Percentiles rank a stretch among this genome's conserved stretches.
phyloP scores from a whole-genome alignment of 2,113 vertebrate species.

The Podarcis raffonei region DNA sequence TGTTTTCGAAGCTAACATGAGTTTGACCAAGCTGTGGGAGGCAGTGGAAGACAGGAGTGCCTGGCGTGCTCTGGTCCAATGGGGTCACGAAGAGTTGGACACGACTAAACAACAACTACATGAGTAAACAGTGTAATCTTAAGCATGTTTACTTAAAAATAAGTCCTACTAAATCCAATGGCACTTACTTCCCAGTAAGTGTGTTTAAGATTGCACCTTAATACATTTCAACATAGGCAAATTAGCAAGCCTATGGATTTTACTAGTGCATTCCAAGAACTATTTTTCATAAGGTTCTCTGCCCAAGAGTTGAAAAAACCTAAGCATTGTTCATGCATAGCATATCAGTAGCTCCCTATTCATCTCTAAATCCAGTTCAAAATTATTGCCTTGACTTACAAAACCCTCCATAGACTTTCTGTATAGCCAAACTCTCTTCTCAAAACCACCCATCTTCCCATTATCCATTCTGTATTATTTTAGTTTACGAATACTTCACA shows the following conservation, averaged over 20 bases:
- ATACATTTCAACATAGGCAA: not conserved
- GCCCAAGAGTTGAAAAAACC: not conserved
- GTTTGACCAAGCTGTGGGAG: too few species aligned
- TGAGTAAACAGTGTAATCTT: not conserved
- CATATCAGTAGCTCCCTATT: not conserved
- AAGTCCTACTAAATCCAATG: too few species aligned
- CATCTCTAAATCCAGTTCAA: not conserved
- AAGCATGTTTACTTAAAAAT: not conserved
- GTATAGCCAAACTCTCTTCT: not conserved
- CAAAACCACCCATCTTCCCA: not conserved
- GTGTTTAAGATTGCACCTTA: not conserved
- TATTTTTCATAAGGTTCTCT: not conserved
- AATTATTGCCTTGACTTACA: not conserved
- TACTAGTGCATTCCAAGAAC: not conserved
- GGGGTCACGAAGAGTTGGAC: too few species aligned
- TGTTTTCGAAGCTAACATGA: too few species aligned
- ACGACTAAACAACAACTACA: not conserved
- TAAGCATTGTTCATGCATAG: not conserved
- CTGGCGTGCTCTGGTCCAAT: too few species aligned
- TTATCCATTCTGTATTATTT: not conserved
- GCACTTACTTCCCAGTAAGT: not conserved
- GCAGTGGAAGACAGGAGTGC: too few species aligned
- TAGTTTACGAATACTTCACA: slow-evolving; percentile 1
- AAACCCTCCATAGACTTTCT: not conserved
- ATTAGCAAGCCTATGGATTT: not conserved